A percentile compares a stretch with the other conserved stretches of the same genome.
phyloP scores from a whole-genome alignment of 2,888 invertebrate genomes.

The Chymomyza fuscimana region DNA sequence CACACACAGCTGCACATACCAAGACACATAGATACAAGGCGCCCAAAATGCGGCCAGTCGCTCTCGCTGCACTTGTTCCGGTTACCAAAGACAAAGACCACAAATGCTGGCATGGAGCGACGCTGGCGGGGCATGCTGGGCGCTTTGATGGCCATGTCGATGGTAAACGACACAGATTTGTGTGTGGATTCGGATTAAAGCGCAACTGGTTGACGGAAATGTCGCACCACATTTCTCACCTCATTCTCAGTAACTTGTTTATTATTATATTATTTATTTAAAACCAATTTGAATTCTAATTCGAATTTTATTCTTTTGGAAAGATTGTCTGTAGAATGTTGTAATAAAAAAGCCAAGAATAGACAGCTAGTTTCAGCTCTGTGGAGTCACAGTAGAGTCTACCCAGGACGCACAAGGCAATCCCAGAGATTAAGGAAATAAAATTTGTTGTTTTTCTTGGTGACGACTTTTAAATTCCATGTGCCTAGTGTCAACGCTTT shows the following conservation, averaged over 20 bases:
- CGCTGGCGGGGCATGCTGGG: too few species aligned
- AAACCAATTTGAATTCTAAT: not conserved
- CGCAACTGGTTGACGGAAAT: slow-evolving; percentile 5
- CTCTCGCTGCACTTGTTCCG: not conserved
- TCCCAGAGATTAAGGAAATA: too few species aligned
- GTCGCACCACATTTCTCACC: slow-evolving; percentile 9
- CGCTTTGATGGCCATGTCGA: too few species aligned
- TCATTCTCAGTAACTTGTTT: not conserved
- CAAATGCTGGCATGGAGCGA: too few species aligned
- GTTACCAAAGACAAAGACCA: not conserved
- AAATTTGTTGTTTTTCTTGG: too few species aligned
- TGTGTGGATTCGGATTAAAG: not conserved
- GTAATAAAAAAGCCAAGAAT: too few species aligned
- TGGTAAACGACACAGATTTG: not conserved
- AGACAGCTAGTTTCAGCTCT: too few species aligned
- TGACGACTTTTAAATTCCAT: too few species aligned
- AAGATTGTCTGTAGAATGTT: slow-evolving; percentile 28
- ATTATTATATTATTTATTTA: not conserved
- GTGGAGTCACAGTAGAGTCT: too few species aligned
- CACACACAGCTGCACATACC: not conserved
- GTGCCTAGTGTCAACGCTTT: too few species aligned
- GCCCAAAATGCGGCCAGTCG: not conserved
- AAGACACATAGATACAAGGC: not conserved
- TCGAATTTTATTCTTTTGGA: too few species aligned
- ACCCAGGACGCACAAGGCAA: too few species aligned